These are phyloP conservation scores for Chroicocephalus ridibundus DNA, from an alignment of 2,113 vertebrate species.

Conservation along the genomic window DNA sequence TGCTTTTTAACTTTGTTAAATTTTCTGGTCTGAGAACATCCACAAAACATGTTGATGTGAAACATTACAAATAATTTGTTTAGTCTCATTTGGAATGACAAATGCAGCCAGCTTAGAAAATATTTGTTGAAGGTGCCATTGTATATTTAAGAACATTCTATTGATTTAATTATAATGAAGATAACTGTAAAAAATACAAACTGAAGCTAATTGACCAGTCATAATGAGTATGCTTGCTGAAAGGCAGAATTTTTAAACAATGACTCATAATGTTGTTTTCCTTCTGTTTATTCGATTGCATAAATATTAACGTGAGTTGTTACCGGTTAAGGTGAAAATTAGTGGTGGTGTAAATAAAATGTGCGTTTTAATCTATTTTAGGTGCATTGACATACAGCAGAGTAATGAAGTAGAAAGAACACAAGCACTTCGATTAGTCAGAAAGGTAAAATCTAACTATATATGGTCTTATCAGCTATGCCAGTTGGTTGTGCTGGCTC, in stretches of 20 bases:
- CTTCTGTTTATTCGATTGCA: neutral
- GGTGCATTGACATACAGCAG: slow-evolving; percentile 99
- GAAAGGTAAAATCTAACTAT: slow-evolving; percentile 83
- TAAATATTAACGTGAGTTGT: neutral
- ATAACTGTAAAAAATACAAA: neutral
- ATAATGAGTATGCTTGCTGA: neutral
- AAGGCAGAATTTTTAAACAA: neutral
- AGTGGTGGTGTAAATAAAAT: neutral
- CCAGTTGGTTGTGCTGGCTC: neutral
- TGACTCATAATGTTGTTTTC: neutral
- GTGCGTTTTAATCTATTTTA: slow-evolving; percentile 57
- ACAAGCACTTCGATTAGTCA: slow-evolving; percentile 95
- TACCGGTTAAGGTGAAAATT: neutral
- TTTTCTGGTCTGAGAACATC: neutral
- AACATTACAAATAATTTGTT: neutral
- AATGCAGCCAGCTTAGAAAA: neutral
- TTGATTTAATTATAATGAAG: neutral
- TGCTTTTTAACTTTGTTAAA: neutral
- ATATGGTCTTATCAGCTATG: neutral
- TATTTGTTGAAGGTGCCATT: neutral
- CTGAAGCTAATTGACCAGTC: neutral
- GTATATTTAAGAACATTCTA: neutral
- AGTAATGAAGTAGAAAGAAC: slow-evolving; percentile 99
- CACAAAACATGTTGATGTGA: neutral
- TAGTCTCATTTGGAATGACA: neutral